Conservation (phyloP, 2,888 invertebrate genomes). For the Kuschelorhynchus macadamiae region DNA sequence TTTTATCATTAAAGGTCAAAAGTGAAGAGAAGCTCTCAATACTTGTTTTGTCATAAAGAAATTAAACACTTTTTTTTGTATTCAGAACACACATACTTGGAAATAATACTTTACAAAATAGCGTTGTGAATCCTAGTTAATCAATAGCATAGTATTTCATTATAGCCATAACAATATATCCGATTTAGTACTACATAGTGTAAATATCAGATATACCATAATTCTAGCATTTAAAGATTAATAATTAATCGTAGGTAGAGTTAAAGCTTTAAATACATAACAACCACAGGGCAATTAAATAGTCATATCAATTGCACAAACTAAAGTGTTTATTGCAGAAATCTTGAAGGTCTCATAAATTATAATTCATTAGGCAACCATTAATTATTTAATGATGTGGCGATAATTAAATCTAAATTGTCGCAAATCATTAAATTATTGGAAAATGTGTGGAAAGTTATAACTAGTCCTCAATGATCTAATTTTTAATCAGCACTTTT, state of each 20-base stretch:
- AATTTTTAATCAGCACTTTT: slow-evolving; percentile 9
- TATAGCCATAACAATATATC: too few species aligned
- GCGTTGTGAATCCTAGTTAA: too few species aligned
- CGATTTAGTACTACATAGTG: too few species aligned
- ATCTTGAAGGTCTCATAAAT: slow-evolving; percentile 18
- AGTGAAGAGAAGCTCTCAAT: too few species aligned
- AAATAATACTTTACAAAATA: too few species aligned
- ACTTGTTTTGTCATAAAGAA: too few species aligned
- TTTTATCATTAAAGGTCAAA: too few species aligned
- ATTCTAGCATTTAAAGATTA: too few species aligned
- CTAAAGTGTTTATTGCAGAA: slow-evolving; percentile 12
- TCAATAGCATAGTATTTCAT: too few species aligned
- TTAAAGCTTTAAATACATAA: slow-evolving; percentile 1
- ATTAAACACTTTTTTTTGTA: too few species aligned
- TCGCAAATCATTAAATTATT: neutral
- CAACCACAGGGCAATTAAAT: neutral
- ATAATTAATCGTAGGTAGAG: neutral
- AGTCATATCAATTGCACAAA: slow-evolving; percentile 16
- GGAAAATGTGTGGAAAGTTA: neutral
- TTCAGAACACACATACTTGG: too few species aligned
- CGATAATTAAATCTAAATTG: slow-evolving; percentile 12
- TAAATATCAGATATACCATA: too few species aligned
- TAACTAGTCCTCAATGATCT: neutral
- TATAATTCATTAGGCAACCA: slow-evolving; percentile 68
- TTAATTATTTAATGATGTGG: slow-evolving; percentile 74